phyloP scores from a whole-genome alignment of 2,888 invertebrate genomes.

The Drosophila paracracens region DNA sequence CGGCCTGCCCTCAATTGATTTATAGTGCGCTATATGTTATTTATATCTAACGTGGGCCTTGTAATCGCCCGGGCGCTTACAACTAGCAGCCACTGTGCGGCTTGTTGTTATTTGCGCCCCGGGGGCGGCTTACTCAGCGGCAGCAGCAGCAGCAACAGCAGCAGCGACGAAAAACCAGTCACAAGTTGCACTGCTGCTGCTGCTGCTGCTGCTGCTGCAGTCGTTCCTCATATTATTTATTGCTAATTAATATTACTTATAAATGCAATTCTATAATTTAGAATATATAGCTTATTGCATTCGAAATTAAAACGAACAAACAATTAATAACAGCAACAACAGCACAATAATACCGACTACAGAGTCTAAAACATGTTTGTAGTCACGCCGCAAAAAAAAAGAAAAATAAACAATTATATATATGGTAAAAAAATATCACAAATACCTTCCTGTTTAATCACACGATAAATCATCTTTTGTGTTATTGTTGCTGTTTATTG shows the following conservation, averaged over 20 bases:
- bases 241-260: constrained; percentile 79
- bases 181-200: constrained; percentile 36
- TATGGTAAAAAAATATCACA: constrained; percentile 33
- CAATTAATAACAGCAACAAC: constrained; percentile 48
- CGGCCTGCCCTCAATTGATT: constrained; percentile 60
- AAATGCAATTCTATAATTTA: constrained; percentile 79
- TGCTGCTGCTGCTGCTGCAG: constrained; percentile 20
- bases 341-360: constrained; percentile 21
- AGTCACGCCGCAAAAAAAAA: constrained; percentile 63
- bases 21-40: constrained; percentile 73
- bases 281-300: constrained; percentile 65
- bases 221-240: constrained; percentile 75
- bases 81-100: constrained; percentile 56
- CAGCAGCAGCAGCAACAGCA: not conserved
- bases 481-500: constrained; percentile 49
- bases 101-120: constrained; percentile 51
- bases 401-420: not conserved
- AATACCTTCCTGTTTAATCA: constrained; percentile 79
- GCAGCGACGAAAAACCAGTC: constrained; percentile 58
- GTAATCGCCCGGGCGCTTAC: constrained; percentile 66
- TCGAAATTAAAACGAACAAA: constrained; percentile 63
- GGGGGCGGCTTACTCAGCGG: constrained; percentile 57
- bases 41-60: constrained; percentile 66
- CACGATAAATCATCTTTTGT: constrained; percentile 76
- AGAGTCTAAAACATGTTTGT: constrained; percentile 61